Evolutionary conservation across 2,888 invertebrate species (phyloP).

Genomic region (Ceraclea dissimilis): DNA sequence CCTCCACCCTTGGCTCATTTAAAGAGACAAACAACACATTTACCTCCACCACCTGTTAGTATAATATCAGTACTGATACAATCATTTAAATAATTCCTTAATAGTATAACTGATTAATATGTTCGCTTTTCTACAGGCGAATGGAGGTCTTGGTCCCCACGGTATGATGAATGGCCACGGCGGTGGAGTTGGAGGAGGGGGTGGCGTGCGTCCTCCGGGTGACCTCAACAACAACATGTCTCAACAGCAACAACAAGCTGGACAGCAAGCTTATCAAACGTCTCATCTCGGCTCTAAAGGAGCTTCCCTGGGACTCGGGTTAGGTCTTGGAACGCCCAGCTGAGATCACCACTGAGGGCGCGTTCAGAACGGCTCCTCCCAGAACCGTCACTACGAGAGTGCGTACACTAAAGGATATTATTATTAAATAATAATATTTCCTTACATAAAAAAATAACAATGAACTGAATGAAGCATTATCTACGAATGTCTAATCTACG

Average conservation of each 20-base stretch:
- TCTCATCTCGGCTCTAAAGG: conserved; percentile 50
- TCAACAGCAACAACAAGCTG: conserved; percentile 29
- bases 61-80: neutral
- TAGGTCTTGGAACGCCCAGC: conserved; percentile 57
- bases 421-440: conserved; percentile 15
- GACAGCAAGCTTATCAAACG: conserved; percentile 30
- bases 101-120: neutral
- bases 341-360: conserved; percentile 50
- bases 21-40: conserved; percentile 59
- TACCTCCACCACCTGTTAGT: conserved; percentile 42
- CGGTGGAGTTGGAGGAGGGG: conserved; percentile 27
- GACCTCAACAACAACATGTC: conserved; percentile 63
- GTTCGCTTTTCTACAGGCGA: conserved; percentile 29
- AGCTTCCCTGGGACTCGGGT: conserved; percentile 48
- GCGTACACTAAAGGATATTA: conserved; percentile 15
- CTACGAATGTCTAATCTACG: no score
- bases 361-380: conserved; percentile 15
- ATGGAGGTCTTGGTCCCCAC: conserved; percentile 36
- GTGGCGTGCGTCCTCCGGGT: conserved; percentile 48
- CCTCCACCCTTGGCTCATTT: conserved; percentile 76
- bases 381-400: conserved; percentile 9
- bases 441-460: neutral
- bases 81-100: no score
- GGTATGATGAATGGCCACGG: conserved; percentile 47
- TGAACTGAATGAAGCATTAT: no score